Base-by-base conservation (phyloP, 2,797 vertebrate species). In the Gambusia yucatana region DNA sequence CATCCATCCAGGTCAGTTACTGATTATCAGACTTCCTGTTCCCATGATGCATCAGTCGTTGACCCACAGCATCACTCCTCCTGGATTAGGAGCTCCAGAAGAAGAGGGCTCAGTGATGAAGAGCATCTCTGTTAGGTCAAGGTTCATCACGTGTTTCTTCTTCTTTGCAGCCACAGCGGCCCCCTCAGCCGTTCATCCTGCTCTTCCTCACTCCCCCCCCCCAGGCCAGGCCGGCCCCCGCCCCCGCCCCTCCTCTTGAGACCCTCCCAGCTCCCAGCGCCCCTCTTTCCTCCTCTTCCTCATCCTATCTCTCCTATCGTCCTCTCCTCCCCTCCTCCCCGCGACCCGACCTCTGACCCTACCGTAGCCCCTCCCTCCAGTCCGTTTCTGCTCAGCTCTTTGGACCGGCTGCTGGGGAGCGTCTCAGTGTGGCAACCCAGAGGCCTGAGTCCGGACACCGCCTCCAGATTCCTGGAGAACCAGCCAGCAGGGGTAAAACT, bases 351-450 rank as follows among this genome's bases (percentile, higher is more conserved):
- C 48, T 3, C 81, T 4, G 13, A 55, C 67, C 36, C 20, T 20
- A 17, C 6, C 47, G 17, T 7, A 48, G 47, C 47, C 50, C 4
- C 33, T 46, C 73, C 25, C 76, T 16, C 1, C 82, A 0, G 75
- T 72, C 17, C 65, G 1, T 52, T 75, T 50, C 94, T 77, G 44
- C 92, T 96, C 57, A 97, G 96, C 78, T 89, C 95, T 48, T 84
- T 96, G 28, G 98, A 99, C 77, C 96, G 93, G 78, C 95, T 99
- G 81, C 91, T 97, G 72, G 96, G 96, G 78, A 99, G 97, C 0
- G 93, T 96, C 76, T 95, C 97, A 0, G 93, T 97, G 55, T 99
- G 98, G 98, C 95, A 96, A 75, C 97, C 96, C 77, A 92, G 96
- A 94, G 97, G 93, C 89, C 78, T 90, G 87, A 81, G 77, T 90